Evolutionary conservation across 2,113 vertebrate genomes (phyloP).

Genomic region (Prolemur simus): DNA sequence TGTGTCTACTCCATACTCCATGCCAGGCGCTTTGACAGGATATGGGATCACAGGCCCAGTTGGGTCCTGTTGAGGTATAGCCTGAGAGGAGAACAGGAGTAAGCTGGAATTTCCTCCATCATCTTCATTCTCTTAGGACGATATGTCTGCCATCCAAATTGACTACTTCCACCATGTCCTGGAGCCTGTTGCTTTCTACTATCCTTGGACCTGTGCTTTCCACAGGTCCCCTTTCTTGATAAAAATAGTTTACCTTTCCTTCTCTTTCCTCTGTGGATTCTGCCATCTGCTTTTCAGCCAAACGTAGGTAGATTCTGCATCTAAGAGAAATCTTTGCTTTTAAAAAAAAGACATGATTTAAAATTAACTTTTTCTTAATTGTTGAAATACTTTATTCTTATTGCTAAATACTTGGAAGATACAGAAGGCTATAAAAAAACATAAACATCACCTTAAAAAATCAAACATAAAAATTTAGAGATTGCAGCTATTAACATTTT

Average conservation of each 20-base stretch:
- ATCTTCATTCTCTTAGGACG: background rate
- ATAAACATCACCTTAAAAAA: background rate
- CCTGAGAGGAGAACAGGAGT: background rate
- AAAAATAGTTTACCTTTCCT: constrained; percentile 1
- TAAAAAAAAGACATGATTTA: background rate
- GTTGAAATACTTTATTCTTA: constrained; percentile 41
- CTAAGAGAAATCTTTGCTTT: constrained; percentile 44
- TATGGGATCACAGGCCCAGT: background rate
- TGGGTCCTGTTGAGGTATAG: background rate
- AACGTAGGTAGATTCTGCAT: background rate
- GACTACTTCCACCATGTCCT: background rate
- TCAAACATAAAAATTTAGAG: background rate
- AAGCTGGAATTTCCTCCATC: background rate
- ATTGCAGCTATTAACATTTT: background rate
- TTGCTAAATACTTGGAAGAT: background rate
- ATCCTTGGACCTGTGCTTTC: background rate
- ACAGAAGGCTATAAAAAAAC: constrained; percentile 3
- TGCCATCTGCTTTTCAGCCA: constrained; percentile 12
- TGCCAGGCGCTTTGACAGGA: background rate
- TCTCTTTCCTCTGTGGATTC: constrained; percentile 1
- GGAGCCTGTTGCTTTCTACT: background rate
- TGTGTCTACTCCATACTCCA: background rate
- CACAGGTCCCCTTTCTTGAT: background rate
- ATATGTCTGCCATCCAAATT: background rate
- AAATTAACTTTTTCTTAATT: constrained; percentile 25